Base-by-base conservation (phyloP, 2,797 vertebrate species). In the Characodon lateralis region DNA sequence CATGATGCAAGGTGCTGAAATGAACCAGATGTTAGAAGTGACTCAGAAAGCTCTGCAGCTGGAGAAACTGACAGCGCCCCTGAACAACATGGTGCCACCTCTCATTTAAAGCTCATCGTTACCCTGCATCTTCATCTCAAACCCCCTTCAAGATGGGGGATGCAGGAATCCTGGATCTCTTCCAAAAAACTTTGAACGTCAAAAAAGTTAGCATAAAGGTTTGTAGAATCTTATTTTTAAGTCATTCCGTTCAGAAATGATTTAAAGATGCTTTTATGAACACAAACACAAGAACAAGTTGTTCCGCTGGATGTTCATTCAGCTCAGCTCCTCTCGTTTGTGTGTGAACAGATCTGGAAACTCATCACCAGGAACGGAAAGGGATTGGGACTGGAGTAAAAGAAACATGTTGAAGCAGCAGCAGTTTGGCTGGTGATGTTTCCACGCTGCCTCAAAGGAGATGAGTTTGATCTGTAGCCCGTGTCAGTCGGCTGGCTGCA, bases 381-480 rank as follows among this genome's bases (percentile, higher is more conserved):
- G 13, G 59, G 59, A 7, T 20, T 16, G 2, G 31, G 51, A 4
- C 5, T 43, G 53, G 39, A 20, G 28, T 9, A 14, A 28, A 31
- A 63, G 31, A 46, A 12, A 78, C 26, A 5, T 55, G 48, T 55
- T 35, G 39, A 51, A 46, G 43, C 20, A 3, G 26, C 70, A 12
- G 31, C 10, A 22, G 59, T 35, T 20, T 39, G 61, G 18, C 26
- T n/a, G 39, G 0, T 41, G 8, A 65, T 6, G 74, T 46, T 24
- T 63, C 73, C 51, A 81, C 73, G 4, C 2, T 0, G 76, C 14
- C 72, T 58, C 61, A 0, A 1, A 9, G 76, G 41, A 53, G 81
- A 85, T 66, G 24, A n/a, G 65, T 68, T 94, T 92, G 84, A 94
- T 94, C 90, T 72, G 89, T 76, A 4, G 78, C 76, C 83, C 46